Conservation (phyloP, 1,140 invertebrate genomes). For the Harlomillsia oculata region DNA sequence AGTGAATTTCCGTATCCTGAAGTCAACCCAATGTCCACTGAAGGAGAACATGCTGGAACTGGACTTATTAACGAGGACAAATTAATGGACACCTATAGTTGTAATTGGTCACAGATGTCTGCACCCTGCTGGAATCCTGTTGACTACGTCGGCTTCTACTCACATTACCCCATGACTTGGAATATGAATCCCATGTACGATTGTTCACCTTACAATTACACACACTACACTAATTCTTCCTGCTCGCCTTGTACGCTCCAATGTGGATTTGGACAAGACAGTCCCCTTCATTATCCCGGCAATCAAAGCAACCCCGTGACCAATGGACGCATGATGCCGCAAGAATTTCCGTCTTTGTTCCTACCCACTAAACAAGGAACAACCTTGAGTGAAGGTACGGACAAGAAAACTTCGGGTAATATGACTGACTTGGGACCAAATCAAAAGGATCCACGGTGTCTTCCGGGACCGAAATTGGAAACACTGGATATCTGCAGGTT, state of each 20-base stretch:
- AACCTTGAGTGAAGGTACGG: not conserved
- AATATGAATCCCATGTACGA: not conserved
- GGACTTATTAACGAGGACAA: not conserved
- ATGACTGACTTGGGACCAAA: not conserved
- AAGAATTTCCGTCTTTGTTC: not conserved
- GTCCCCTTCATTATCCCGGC: not conserved
- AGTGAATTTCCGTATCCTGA: not conserved
- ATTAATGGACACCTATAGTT: not conserved
- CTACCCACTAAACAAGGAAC: not conserved
- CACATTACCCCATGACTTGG: not conserved
- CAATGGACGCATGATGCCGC: not conserved
- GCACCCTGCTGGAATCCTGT: not conserved
- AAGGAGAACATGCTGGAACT: not conserved
- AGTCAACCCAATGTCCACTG: not conserved
- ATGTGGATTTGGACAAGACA: too few relatives aligned
- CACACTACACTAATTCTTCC: not conserved
- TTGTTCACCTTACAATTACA: not conserved
- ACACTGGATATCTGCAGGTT: too few relatives aligned
- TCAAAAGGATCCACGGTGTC: constrained; percentile 7
- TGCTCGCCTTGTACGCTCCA: not conserved
- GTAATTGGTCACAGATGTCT: constrained; percentile 13
- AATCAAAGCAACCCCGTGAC: not conserved
- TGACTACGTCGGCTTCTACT: not conserved
- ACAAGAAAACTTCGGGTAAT: not conserved
- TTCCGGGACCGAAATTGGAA: too few relatives aligned